Base-by-base conservation (phyloP, 2,113 vertebrate genomes). In the Vicugna pacos region DNA sequence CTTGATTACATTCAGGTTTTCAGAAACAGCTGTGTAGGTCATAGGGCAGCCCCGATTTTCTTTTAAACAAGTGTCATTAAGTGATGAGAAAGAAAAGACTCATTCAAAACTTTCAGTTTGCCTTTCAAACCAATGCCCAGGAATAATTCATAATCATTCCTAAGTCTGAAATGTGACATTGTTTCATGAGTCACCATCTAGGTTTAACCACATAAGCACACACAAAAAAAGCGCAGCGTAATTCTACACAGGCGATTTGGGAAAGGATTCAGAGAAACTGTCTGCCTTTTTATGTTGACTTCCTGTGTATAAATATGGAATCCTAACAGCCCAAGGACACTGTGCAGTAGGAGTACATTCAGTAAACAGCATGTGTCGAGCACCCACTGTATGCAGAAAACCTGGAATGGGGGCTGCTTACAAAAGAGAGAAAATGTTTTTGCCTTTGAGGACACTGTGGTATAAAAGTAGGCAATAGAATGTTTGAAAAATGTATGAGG, bases 101-200 rank as follows among this genome's bases (percentile, higher is more conserved):
- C 48, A 69, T 92, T 96, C 62, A 95, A 22, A 92, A 93, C 42
- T 72, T 93, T 79, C 20, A 54, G 15, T 95, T 93, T 96, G 4
- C 20, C 62, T 94, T 92, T 79, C 85, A 86, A 84, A 70, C 56
- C n/a, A 92, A 93, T 94, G 10, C 48, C 52, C 48, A 91, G 35
- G 13, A 20, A 69, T 91, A 94, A 89, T 95, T 94, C 48, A 94
- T 93, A 92, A 96, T 98, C 58, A 85, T 67, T 73, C 42, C 60
- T 91, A 76, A 35, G 73, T 89, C 26, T 67, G 65, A 97, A 95
- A 96, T 95, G 60, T 95, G 77, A 89, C 81, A 85, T 91, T 97
- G 85, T 91, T 95, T 56, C 48, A 73, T 89, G 92, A 88, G 48
- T 93, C 70, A 95, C 42, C 76, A 94, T 96, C n/a, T 93, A 97